Conservation (phyloP, 2,888 invertebrate genomes). For the Limnephilus auricula region DNA sequence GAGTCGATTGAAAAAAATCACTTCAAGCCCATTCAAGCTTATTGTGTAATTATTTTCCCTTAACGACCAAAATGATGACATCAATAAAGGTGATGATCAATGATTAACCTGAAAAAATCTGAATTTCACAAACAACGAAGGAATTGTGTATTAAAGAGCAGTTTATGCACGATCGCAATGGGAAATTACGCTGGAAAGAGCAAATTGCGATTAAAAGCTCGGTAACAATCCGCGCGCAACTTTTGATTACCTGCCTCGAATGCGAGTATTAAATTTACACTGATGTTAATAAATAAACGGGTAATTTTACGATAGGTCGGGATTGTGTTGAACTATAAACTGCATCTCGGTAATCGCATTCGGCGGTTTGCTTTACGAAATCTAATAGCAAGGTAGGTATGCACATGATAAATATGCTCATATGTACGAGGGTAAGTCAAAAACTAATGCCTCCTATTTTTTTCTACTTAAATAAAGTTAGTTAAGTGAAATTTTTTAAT, state of each 20-base stretch:
- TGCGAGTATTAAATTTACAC: not conserved
- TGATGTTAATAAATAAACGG: constrained; percentile 9
- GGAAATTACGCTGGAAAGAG: not conserved
- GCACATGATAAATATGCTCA: no score
- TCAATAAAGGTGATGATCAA: not conserved
- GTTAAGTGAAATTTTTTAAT: no score
- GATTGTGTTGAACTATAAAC: constrained; percentile 9
- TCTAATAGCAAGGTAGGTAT: not conserved
- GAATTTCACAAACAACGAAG: not conserved
- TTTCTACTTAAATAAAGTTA: no score
- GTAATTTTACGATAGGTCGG: constrained; percentile 15
- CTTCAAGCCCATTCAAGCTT: not conserved
- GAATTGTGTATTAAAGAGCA: not conserved
- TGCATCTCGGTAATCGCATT: constrained; percentile 4
- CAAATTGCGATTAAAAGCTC: not conserved
- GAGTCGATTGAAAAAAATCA: not conserved
- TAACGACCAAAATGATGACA: not conserved
- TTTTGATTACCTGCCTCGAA: not conserved
- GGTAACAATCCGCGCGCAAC: not conserved
- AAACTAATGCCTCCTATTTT: no score
- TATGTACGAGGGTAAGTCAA: no score
- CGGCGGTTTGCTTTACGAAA: not conserved
- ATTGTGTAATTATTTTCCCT: not conserved
- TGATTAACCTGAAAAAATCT: not conserved
- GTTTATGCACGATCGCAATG: not conserved